Base-by-base conservation (phyloP, 2,888 invertebrate species). In the Xestia xanthographa region DNA sequence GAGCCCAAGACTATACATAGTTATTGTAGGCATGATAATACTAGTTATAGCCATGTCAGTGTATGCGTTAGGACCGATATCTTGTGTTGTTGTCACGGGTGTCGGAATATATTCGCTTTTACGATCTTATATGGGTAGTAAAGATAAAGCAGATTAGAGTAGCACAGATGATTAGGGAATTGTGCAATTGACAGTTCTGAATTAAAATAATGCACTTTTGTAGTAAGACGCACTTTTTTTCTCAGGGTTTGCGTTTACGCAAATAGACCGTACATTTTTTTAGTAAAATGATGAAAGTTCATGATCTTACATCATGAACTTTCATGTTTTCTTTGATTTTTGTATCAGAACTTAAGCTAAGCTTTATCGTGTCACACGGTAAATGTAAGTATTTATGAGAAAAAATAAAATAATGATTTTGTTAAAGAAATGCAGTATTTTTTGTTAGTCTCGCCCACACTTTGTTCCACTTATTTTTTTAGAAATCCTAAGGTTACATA, bases 11-110 rank as follows among this genome's bases (percentile, higher is more conserved):
- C 72, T 88, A 0, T 91, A 90, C 71, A 70, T 90, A 20, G 80
- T 91, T 60, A 85, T 91, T 38, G 87, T 92, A 72, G 91, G 92
- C 26, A 87, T 92, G 71, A 82, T 92, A 6, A 84, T 92, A 72
- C 81, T 94, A 60, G 84, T 92, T 20, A 88, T 93, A 79, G 90
- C 92, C n/a, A 85, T 92, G 77, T 84, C 90, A 38, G 80, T 94
- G 58, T 93, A 89, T 62, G 84, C 91, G 41, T 91, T 92, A 38
- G 93, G 93, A 22, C 93, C 94, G 0, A 78, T 91, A 45, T 90
- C 93, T 1, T 90, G 91, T 77, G 85, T 90, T 1, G 77, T 92
- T 5, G 75, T 93, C 5, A 84, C 88, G 14, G 82, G 87, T 72
- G 80, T 91, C 41, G 84, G 88, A 38, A 66, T 90, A 45, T 86